Base-by-base conservation (phyloP, 37 sponge, comb jelly and placozoan genomes). In the Cliona cf. orientalis region DNA sequence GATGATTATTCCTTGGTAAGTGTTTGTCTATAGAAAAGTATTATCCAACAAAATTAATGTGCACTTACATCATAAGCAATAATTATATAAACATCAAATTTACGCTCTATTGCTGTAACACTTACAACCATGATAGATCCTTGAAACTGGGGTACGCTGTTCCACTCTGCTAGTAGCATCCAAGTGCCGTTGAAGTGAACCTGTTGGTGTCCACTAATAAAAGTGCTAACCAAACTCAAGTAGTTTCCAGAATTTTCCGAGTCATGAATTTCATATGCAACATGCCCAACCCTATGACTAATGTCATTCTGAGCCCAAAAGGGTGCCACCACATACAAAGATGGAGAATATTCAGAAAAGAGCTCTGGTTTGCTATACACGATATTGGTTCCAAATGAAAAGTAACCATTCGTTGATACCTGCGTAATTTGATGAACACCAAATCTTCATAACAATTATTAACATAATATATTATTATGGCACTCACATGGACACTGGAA, bases 1-100 rank as follows among this genome's bases (percentile, higher is more conserved):
- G 41, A 68, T 37, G 14, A 84, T 17, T 29, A 84, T 49, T 28
- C 36, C 85, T 76, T 84, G 85, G 40, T 49, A 84, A 33, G 85
- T 74, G 57, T 84, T 84, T 11, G 65, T 68, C 77, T 76, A 31
- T 2, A 67, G 2, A 66, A 25, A 53, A 19, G 19, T 53, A 21
- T 53, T 53, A 53, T 19, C 14, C 39, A 67, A 37, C 5, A 59
- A 59, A n/a, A n/a, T n/a, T n/a, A n/a, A n/a, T n/a, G n/a, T n/a
- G n/a, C n/a, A n/a, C n/a, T n/a, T n/a, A n/a, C 61, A 59, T 29
- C 3, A 59, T 7, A 59, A 61, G 14, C 6, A 9, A 61, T n/a
- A n/a, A 61, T 61, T 61, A 61, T 21, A 25, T n/a, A n/a, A 61
- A 9, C 23, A 6, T 61, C 6, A 7, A 37, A 67, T 31, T 35